Evolutionary conservation across 1,140 invertebrate genomes (phyloP), one percentile per base, ranked within the genome.

Genomic region (Hesperophylax magnus): DNA sequence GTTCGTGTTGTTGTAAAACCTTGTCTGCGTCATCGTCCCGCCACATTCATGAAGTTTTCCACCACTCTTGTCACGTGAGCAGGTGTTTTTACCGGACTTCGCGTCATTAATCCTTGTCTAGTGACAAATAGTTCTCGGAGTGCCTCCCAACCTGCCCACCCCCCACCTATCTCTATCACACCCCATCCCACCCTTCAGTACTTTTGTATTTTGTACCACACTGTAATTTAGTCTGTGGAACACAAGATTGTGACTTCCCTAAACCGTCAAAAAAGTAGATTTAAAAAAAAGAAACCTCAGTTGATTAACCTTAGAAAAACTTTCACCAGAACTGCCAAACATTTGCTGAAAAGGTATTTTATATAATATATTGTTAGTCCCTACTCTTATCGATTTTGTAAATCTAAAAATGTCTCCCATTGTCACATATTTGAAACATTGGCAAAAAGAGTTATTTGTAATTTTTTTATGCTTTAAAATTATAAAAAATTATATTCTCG

Each of bases 61-160:
- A 47, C n/a, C 24, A 20, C 63, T 18, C 18, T 22, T 47, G 14
- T 80, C 79, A 34, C 75, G 63, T 31, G 72, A 79, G 72, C 81
- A 82, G 81, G 81, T 82, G 78, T 82, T 82, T 82, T 82, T 82
- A 54, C 78, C 71, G 54, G 80, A 74, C 81, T 60, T 69, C 22
- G 27, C n/a, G 71, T 74, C 81, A 82, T 82, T 77, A 82, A 82
- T 82, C 81, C 78, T 80, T 82, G 81, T 82, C 81, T 80, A 15
- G 78, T 77, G 81, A 80, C 78, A 80, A 76, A 82, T 79, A 82
- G 81, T 82, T 79, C 20, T 54, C 53, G 17, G 77, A 58, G 34
- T 61, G 58, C 39, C 53, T 53, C 58, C 71, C 60, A 31, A 24
- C 63, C 34, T n/a, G n/a, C 63, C n/a, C 47, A 24, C 52, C 52